These are phyloP conservation scores for Bubo bubo DNA, from an alignment of 2,113 vertebrate species.

Conservation along the genomic window DNA sequence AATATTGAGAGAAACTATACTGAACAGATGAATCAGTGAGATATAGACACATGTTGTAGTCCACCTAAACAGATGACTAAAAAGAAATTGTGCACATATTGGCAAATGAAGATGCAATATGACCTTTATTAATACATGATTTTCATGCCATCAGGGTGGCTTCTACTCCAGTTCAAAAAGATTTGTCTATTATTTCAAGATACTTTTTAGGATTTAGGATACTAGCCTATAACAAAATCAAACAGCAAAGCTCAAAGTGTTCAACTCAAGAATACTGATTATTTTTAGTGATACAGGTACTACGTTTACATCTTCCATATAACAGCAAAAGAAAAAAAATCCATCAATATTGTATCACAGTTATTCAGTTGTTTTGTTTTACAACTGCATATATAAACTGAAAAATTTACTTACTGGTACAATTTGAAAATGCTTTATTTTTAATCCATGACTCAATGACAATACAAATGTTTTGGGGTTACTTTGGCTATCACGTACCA, in stretches of 20 bases:
- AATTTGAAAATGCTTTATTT: conserved; percentile 98
- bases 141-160: background rate
- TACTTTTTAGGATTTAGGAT: background rate
- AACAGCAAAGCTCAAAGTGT: background rate
- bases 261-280: background rate
- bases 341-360: background rate
- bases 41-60: rapidly evolving
- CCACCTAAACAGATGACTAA: background rate
- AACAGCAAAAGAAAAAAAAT: background rate
- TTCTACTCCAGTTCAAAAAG: background rate
- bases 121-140: background rate
- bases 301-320: background rate
- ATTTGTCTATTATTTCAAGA: background rate
- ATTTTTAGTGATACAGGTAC: background rate
- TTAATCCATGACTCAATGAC: conserved; percentile 93
- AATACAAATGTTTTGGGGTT: conserved; percentile 96
- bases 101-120: background rate
- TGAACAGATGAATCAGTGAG: background rate
- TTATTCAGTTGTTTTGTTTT: background rate
- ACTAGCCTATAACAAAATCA: background rate
- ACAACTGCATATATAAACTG: background rate
- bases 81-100: background rate
- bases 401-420: conserved; percentile 87
- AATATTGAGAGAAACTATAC: background rate
- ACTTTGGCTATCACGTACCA: conserved; percentile 97